Evolutionary conservation across 2,113 vertebrate species (phyloP), one percentile per base, ranked within the genome.

Genomic region (Megatriorchis doriae): DNA sequence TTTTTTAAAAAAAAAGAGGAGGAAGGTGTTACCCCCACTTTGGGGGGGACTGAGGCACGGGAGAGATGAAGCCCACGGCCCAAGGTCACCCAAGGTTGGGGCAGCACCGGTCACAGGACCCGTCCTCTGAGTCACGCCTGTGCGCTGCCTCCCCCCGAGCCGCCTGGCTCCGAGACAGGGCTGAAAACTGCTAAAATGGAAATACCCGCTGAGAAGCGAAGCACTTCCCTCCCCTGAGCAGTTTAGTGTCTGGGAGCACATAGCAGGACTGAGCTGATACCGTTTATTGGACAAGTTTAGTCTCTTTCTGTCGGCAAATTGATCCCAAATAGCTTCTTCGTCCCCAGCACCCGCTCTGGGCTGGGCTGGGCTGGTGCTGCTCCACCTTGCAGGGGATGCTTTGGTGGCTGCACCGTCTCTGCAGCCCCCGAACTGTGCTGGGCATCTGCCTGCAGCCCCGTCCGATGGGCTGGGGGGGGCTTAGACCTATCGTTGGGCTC

Each of bases 401-500:
- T 70, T 7, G 66, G 78, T 22, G 34, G 55, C 48, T 19, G 47
- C 32, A 1, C 11, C 10, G 0, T 15, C 68, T 1, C 85, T 6
- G 86, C 85, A 18, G 50, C 45, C 8, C 79, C 36, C 0, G 10
- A 13, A 16, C 52, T 3, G 22, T 25, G 36, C 42, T 7, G 4
- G 42, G 47, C 4, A 2, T 29, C 47, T 29, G 71, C 17, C 55
- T 2, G 13, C 29, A 48, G 27, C 71, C 58, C 50, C 17, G 31
- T 25, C 45, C 3, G 0, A 23, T 1, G 48, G 47, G 26, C 3
- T 38, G 6, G 0, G 4, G 45, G 45, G 67, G 36, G 11, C 5
- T 59, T 2, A 8, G 78, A 21, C 68, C 5, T 1, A 0, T 31
- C 6, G 9, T 2, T 13, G 78, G 85, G 62, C 18, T 65, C 45